These are phyloP conservation scores for Columbina picui DNA, from an alignment of 2,113 vertebrate species.

Conservation along the genomic window DNA sequence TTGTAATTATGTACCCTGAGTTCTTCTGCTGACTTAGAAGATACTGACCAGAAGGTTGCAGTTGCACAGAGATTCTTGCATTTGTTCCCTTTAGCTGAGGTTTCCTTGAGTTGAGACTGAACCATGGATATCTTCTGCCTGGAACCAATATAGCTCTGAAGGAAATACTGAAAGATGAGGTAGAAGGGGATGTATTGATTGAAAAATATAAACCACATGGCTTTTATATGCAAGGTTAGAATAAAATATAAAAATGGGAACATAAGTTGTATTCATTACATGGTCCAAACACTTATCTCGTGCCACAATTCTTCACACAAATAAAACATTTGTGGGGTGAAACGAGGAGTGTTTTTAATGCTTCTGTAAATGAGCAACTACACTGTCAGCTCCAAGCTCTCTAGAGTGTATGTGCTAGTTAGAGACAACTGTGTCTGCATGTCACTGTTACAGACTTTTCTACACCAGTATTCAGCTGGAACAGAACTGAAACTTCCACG, in stretches of 20 bases:
- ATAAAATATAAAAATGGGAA: not conserved
- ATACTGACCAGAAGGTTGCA: not conserved
- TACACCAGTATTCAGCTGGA: not conserved
- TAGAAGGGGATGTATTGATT: not conserved
- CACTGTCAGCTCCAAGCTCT: not conserved
- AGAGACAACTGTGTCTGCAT: not conserved
- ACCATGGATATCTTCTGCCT: not conserved
- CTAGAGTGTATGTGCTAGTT: accelerated
- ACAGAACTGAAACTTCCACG: not conserved
- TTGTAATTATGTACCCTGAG: not conserved
- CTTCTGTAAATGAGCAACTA: not conserved
- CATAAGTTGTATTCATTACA: not conserved
- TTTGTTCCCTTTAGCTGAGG: not conserved
- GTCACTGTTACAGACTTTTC: not conserved
- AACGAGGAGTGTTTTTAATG: not conserved
- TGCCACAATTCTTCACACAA: not conserved
- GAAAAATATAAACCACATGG: not conserved
- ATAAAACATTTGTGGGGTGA: not conserved
- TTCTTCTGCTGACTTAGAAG: not conserved
- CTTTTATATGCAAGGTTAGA: not conserved
- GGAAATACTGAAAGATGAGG: not conserved
- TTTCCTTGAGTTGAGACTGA: not conserved
- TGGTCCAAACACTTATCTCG: not conserved
- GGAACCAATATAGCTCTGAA: not conserved
- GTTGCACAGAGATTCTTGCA: not conserved